These are phyloP conservation scores for Sebastes steindachneri DNA, from an alignment of 2,797 vertebrate species.

Conservation along the genomic window DNA sequence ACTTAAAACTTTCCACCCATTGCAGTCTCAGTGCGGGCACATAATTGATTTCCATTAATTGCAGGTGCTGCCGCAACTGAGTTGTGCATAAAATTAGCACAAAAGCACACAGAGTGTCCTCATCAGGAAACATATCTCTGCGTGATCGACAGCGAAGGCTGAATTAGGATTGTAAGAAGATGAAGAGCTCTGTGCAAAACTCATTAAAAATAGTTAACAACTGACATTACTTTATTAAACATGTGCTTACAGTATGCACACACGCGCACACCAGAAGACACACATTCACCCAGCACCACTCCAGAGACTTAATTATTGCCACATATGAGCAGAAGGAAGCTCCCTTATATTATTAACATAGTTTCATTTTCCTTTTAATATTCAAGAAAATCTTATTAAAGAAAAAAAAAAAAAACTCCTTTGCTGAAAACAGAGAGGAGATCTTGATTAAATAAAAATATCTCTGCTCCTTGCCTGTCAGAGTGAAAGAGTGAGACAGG, in stretches of 20 bases:
- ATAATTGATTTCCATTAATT: constrained; percentile 69
- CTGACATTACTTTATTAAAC: constrained; percentile 63
- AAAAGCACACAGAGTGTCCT: background rate
- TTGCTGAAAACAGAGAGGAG: constrained; percentile 56
- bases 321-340: constrained; percentile 68
- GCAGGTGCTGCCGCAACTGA: constrained; percentile 49
- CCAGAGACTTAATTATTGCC: constrained; percentile 83
- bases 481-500: constrained; percentile 17
- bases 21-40: constrained; percentile 24
- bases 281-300: constrained; percentile 40
- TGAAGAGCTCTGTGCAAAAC: constrained; percentile 51
- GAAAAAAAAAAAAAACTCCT: constrained; percentile 18
- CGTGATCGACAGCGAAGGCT: constrained; percentile 52
- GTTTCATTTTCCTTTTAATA: constrained; percentile 78
- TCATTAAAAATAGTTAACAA: constrained; percentile 75
- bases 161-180: constrained; percentile 61
- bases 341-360: constrained; percentile 78
- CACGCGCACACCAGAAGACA: background rate
- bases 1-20: constrained; percentile 36
- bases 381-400: constrained; percentile 75
- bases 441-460: constrained; percentile 59
- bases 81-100: constrained; percentile 43
- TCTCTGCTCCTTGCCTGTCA: constrained; percentile 48
- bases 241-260: constrained; percentile 47
- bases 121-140: constrained; percentile 39